Conservation (phyloP, 53 echinoderm and acorn worm species). For the Mesocentrotus franciscanus region DNA sequence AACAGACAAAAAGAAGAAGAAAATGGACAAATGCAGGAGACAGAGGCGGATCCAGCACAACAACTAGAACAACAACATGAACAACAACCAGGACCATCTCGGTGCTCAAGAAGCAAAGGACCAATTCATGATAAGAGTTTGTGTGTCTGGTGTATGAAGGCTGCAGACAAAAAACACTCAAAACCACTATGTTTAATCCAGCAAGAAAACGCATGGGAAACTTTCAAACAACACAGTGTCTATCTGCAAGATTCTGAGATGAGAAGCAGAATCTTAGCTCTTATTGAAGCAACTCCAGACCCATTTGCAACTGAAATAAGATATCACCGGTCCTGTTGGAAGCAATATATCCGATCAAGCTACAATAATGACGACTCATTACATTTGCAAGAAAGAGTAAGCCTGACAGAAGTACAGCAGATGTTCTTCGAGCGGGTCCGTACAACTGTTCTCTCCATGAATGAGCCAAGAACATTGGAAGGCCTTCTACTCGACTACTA, state of each 20-base stretch:
- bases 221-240: not conserved
- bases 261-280: not conserved
- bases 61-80: not conserved
- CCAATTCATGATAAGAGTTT: conserved; percentile 10
- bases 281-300: conserved; percentile 1
- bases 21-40: too few species aligned
- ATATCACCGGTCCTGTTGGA: conserved; percentile 6
- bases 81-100: not conserved
- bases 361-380: too few species aligned
- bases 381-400: not conserved
- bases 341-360: not conserved
- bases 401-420: conserved; percentile 6
- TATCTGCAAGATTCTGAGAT: not conserved
- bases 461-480: conserved; percentile 8
- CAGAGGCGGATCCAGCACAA: too few species aligned
- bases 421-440: not conserved
- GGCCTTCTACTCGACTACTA: not conserved
- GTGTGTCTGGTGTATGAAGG: conserved; percentile 22
- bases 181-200: conserved; percentile 6
- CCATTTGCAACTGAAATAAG: conserved; percentile 21
- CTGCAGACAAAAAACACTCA: not conserved
- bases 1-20: not conserved
- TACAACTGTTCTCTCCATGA: not conserved
- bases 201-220: conserved; percentile 1
- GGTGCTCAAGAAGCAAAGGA: conserved; percentile 1